phyloP scores from a whole-genome alignment of 2,888 invertebrate species.

The Lasioglossum malachurum region DNA sequence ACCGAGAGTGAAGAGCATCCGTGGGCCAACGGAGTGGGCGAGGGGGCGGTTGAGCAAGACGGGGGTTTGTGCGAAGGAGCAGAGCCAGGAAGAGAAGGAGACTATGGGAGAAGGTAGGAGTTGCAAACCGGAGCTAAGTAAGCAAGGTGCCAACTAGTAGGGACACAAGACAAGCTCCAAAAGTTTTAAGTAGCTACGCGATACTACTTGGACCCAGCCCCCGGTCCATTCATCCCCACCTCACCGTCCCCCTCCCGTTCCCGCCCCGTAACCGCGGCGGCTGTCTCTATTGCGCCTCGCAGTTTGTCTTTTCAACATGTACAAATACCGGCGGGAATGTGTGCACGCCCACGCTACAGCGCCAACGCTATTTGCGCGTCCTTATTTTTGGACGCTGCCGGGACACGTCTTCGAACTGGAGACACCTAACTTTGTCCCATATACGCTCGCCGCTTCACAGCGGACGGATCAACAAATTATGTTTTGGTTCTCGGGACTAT shows the following conservation, averaged over 20 bases:
- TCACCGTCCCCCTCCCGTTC: background rate
- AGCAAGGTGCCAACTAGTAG: constrained; percentile 73
- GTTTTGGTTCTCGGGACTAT: background rate
- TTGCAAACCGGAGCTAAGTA: constrained; percentile 72
- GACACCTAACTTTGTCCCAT: background rate
- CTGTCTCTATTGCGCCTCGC: constrained; percentile 52
- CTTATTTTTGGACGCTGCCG: constrained; percentile 7
- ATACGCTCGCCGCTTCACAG: background rate
- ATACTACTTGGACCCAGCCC: constrained; percentile 53
- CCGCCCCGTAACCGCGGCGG: constrained; percentile 27
- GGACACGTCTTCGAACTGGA: constrained; percentile 1
- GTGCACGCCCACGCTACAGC: background rate
- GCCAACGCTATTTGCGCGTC: constrained; percentile 3
- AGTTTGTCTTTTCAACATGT: constrained; percentile 64
- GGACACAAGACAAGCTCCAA: constrained; percentile 72
- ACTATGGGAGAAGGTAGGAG: constrained; percentile 61
- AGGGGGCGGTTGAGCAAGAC: background rate
- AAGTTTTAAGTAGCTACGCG: constrained; percentile 71
- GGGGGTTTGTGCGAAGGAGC: constrained; percentile 11
- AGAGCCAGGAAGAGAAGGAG: constrained; percentile 42
- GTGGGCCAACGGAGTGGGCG: background rate
- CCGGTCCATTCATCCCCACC: constrained; percentile 28
- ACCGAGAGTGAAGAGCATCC: constrained; percentile 23
- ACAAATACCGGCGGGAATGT: constrained; percentile 22
- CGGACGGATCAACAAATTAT: too few species aligned